phyloP scores from a whole-genome alignment of 2,797 vertebrate genomes.

The Rhinogobio ventralis region DNA sequence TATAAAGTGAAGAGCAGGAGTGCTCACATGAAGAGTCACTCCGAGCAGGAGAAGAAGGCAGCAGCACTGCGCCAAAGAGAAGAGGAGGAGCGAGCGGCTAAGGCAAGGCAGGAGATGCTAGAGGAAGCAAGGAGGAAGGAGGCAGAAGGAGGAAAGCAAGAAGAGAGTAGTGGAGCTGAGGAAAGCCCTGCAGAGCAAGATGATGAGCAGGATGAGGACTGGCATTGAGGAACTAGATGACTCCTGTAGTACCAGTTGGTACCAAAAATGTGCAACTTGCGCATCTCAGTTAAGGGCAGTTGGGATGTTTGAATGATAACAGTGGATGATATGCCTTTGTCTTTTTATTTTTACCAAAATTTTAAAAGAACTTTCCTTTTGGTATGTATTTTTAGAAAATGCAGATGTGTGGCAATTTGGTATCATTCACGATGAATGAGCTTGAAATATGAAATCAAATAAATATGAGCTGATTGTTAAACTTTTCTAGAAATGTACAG shows the following conservation, averaged over 20 bases:
- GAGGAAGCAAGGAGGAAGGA: slow-evolving; percentile 59
- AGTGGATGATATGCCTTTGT: background rate
- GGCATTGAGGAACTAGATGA: slow-evolving; percentile 69
- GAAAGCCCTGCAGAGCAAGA: slow-evolving; percentile 72
- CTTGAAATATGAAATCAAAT: background rate
- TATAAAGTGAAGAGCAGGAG: slow-evolving; percentile 99
- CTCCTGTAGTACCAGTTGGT: background rate
- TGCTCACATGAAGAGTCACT: slow-evolving; percentile 98
- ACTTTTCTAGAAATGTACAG: background rate
- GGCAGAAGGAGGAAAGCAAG: slow-evolving; percentile 67
- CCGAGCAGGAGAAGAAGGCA: slow-evolving; percentile 97
- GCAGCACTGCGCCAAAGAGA: slow-evolving; percentile 86
- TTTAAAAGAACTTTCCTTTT: background rate
- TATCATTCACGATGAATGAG: background rate
- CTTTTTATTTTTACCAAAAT: background rate
- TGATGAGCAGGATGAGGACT: slow-evolving; percentile 79
- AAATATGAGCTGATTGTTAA: background rate
- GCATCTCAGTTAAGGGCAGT: background rate
- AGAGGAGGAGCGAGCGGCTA: slow-evolving; percentile 78
- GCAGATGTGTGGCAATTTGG: background rate
- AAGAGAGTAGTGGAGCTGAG: slow-evolving; percentile 77
- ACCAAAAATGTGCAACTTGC: slow-evolving; percentile 7
- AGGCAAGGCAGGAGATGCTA: slow-evolving; percentile 14
- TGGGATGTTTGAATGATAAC: background rate
- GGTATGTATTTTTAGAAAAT: background rate